Evolutionary conservation across 1,140 invertebrate species (phyloP), one percentile per base, ranked within the genome.

Genomic region (Cydia strobilella): DNA sequence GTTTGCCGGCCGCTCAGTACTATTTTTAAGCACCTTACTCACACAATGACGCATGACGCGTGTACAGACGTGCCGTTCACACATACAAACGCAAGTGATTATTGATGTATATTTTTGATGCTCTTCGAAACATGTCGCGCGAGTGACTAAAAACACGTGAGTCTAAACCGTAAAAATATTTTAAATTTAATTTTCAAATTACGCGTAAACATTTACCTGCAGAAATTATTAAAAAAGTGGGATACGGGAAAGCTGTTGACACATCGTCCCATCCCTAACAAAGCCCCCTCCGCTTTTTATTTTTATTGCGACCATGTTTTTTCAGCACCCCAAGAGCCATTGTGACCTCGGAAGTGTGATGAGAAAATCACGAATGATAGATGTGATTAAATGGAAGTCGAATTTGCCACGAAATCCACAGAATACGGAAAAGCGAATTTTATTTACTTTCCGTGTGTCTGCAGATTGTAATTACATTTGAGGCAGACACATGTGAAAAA

Each of bases 331-430:
- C 31, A 39, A 69, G 31, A 18, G 65, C 65, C 65, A 69, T 69
- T 69, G 65, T 69, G 65, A 69, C 65, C 65, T 69, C 65, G 65
- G 65, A 69, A 69, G 27, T 69, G 65, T 69, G 65, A 69, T 69
- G 65, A 69, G 27, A 69, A 69, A 69, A 69, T 51, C 48, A 51
- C n/a, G n/a, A 35, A 69, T 18, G 65, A 35, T 31, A 69, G 65
- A 69, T 69, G 65, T 69, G 65, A 69, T 69, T 69, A 69, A 69
- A 69, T 69, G 65, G 54, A 59, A 59, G 13, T 69, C 20, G 27
- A 35, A 35, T 35, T 69, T 69, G 31, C 65, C 65, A 35, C 15
- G 31, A 23, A 23, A 23, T 59, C 54, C 54, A 51, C 54, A 12
- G 51, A 7, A 59, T 59, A 9, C 20, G 5, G 20, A 23, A 54